These are phyloP conservation scores for Gobionotothen gibberifrons DNA, from an alignment of 2,797 vertebrate genomes.

Conservation along the genomic window DNA sequence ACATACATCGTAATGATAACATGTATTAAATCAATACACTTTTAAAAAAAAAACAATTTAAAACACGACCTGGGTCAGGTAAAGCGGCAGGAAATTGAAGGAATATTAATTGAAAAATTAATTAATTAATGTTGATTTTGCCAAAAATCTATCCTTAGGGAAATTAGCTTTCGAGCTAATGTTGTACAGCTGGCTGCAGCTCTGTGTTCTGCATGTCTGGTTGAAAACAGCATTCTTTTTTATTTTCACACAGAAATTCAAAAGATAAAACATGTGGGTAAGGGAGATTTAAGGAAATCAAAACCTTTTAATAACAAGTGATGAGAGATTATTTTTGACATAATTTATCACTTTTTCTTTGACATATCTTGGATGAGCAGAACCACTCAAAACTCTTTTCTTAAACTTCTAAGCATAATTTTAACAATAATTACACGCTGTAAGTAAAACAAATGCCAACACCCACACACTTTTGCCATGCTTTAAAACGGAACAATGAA, in stretches of 20 bases:
- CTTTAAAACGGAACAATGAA: slow-evolving; percentile 1
- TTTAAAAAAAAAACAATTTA: too few relatives aligned
- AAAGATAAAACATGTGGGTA: background rate
- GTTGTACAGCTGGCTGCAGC: background rate
- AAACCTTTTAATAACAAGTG: background rate
- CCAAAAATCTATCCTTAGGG: background rate
- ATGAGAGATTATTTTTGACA: slow-evolving; percentile 9
- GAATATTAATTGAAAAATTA: background rate
- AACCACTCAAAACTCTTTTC: background rate
- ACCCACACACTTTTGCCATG: background rate
- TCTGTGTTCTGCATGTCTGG: too few relatives aligned
- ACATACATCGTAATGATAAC: background rate
- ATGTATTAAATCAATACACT: background rate
- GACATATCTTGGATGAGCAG: slow-evolving; percentile 20
- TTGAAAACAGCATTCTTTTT: background rate
- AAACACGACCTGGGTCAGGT: background rate
- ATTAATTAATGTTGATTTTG: background rate
- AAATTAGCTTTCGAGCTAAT: background rate
- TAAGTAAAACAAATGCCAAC: slow-evolving; percentile 15
- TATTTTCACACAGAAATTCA: background rate
- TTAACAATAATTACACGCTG: background rate
- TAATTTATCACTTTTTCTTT: slow-evolving; percentile 36
- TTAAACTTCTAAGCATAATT: background rate
- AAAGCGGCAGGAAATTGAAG: background rate
- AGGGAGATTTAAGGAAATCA: background rate